Evolutionary conservation across 1,140 invertebrate species (phyloP).

Genomic region (Monomorium pharaonis): DNA sequence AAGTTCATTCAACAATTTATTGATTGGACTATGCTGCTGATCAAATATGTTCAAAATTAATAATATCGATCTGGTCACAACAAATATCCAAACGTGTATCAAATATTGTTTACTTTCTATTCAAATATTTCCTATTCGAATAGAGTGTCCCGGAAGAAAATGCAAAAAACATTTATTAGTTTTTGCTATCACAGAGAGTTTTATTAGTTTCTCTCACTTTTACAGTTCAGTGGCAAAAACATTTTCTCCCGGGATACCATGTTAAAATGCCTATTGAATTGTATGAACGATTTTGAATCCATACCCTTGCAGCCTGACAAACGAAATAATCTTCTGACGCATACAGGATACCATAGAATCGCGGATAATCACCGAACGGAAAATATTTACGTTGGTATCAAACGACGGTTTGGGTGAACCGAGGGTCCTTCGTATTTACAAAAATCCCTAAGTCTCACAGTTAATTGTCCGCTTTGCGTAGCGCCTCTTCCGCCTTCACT

Average conservation of each 20-base stretch:
- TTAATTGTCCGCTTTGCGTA: constrained; percentile 83
- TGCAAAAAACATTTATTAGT: not conserved
- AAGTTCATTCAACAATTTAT: not conserved
- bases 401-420: not conserved
- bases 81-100: not conserved
- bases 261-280: constrained; percentile 1
- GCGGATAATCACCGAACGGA: not conserved
- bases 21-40: not conserved
- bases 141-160: not conserved
- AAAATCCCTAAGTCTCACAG: constrained; percentile 37
- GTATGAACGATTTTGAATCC: not conserved
- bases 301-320: not conserved
- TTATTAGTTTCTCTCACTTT: not conserved
- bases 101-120: not conserved
- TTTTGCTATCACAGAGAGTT: not conserved
- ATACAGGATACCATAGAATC: constrained; percentile 6
- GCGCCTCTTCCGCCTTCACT: constrained; percentile 82
- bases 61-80: not conserved
- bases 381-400: constrained; percentile 2
- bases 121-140: not conserved
- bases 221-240: not conserved
- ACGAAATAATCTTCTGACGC: not conserved
- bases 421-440: constrained; percentile 45
- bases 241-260: not conserved
- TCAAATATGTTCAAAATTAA: constrained; percentile 11